Percentiles rank a stretch among this genome's conserved stretches.
phyloP scores from a whole-genome alignment of 2,113 vertebrate species.

The Saimiri boliviensis region DNA sequence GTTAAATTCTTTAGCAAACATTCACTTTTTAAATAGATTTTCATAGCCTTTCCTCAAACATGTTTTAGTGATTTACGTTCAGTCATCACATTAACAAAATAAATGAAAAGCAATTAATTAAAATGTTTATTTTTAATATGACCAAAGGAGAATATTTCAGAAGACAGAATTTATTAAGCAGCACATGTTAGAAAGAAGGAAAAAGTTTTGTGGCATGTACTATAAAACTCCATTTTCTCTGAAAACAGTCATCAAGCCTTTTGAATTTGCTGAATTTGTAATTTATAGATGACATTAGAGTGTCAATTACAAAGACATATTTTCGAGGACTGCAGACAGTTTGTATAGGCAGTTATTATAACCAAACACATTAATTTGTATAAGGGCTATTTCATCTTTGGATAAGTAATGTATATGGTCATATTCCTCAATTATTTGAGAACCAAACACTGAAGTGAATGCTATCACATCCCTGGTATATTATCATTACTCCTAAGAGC shows the following conservation, averaged over 20 bases:
- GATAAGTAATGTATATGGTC: background rate
- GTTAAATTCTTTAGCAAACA: slow-evolving; percentile 37
- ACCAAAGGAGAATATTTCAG: slow-evolving; percentile 30
- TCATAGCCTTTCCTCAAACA: slow-evolving; percentile 40
- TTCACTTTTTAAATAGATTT: slow-evolving; percentile 35
- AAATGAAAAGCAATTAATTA: slow-evolving; percentile 55
- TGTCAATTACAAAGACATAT: background rate
- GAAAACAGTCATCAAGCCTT: background rate
- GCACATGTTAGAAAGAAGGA: background rate
- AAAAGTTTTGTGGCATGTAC: background rate
- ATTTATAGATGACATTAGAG: background rate
- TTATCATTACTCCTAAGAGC: background rate
- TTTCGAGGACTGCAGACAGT: background rate
- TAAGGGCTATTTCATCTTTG: background rate
- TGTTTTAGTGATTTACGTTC: slow-evolving; percentile 52
- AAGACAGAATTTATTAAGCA: slow-evolving; percentile 30
- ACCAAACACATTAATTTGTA: background rate
- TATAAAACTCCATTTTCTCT: slow-evolving; percentile 20
- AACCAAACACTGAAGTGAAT: background rate
- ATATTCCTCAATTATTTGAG: background rate
- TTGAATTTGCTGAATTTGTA: slow-evolving; percentile 38
- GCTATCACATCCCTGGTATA: background rate
- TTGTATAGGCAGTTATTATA: background rate
- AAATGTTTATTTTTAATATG: slow-evolving; percentile 49
- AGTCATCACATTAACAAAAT: slow-evolving; percentile 58